phyloP scores from a whole-genome alignment of 35 echinoderm and acorn worm genomes.

The Heliocidaris erythrogramma region DNA sequence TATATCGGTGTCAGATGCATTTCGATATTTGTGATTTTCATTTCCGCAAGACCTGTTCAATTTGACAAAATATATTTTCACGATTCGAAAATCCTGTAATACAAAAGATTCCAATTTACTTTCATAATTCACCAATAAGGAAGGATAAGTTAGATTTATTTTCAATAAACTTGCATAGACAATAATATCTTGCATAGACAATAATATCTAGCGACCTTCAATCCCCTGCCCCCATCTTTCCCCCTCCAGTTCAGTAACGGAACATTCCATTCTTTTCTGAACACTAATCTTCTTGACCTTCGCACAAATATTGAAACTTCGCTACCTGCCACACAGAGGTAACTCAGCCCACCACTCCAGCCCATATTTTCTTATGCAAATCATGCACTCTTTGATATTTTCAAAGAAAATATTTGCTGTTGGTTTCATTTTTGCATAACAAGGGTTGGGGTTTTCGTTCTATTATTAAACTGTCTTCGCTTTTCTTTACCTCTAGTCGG shows the following conservation, averaged over 20 bases:
- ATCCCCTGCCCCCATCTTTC: background rate
- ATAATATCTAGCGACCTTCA: too few species aligned
- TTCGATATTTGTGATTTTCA: too few species aligned
- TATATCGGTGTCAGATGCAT: too few species aligned
- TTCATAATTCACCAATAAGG: too few species aligned
- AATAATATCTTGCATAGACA: too few species aligned
- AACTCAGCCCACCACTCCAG: background rate
- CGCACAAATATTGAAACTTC: conserved; percentile 4
- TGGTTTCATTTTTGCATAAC: background rate
- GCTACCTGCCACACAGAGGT: conserved; percentile 5
- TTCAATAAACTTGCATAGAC: too few species aligned
- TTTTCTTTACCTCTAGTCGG: background rate
- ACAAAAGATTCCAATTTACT: too few species aligned
- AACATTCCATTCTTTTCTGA: background rate
- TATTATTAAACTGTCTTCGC: background rate
- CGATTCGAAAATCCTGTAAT: too few species aligned
- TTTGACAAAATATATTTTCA: too few species aligned
- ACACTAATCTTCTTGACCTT: background rate
- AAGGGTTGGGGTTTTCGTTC: background rate
- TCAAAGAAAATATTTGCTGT: conserved; percentile 40
- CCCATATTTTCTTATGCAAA: conserved; percentile 18
- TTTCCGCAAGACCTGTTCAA: too few species aligned
- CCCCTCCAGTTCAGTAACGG: background rate
- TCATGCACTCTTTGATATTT: conserved; percentile 12
- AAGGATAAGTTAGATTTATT: too few species aligned